Percentiles rank a stretch among this genome's conserved stretches.
These are phyloP conservation scores for Clivina fossor DNA, from an alignment of 2,888 invertebrate genomes.

Conservation along the genomic window DNA sequence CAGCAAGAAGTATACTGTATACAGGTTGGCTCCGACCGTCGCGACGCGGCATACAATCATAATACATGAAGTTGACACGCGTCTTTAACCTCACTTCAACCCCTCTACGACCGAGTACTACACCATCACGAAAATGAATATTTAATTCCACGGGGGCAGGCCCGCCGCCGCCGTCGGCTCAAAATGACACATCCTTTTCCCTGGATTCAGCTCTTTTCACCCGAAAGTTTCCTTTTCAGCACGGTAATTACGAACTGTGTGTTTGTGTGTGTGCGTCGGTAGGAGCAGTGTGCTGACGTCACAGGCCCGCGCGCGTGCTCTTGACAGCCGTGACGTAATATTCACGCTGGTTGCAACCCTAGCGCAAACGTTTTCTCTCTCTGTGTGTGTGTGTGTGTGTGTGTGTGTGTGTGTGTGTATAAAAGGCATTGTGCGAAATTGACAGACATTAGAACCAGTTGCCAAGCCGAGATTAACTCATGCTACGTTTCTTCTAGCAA, in stretches of 20 bases:
- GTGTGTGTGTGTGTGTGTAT: too few relatives aligned
- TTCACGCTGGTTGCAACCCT: not conserved
- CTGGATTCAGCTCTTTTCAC: constrained; percentile 22
- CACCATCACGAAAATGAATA: too few relatives aligned
- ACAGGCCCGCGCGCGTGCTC: not conserved
- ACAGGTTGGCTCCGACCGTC: too few relatives aligned
- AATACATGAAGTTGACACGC: too few relatives aligned
- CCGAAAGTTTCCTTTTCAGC: constrained; percentile 29
- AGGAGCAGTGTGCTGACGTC: constrained; percentile 9
- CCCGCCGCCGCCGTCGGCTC: constrained; percentile 14
- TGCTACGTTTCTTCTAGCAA: constrained; percentile 11
- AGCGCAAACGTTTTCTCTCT: not conserved
- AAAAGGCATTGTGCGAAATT: constrained; percentile 14
- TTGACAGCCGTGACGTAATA: constrained; percentile 17
- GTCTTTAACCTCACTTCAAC: too few relatives aligned
- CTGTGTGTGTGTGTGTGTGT: too few relatives aligned
- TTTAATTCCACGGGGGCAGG: constrained; percentile 11
- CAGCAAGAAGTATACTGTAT: too few relatives aligned
- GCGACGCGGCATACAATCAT: too few relatives aligned
- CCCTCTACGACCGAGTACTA: too few relatives aligned
- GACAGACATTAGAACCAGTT: constrained; percentile 13
- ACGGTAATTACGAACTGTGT: constrained; percentile 24
- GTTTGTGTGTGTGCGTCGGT: not conserved
- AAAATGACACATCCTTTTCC: constrained; percentile 25
- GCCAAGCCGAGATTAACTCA: not conserved